Base-by-base conservation (phyloP, 2,113 vertebrate species). In the Lepisosteus oculatus region DNA sequence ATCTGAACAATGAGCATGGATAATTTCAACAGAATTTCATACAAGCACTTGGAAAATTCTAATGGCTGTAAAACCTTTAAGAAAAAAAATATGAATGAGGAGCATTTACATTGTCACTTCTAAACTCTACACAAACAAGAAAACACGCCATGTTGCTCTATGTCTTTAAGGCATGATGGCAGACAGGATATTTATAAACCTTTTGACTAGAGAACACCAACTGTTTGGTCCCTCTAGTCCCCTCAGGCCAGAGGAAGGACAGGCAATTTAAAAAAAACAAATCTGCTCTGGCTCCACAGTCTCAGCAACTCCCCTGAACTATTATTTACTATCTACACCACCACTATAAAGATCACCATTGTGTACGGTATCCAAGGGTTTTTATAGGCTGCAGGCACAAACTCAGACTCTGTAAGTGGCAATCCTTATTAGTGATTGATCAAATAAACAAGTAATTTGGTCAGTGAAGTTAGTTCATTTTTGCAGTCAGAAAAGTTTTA, bases 141-240 rank as follows among this genome's bases (percentile, higher is more conserved):
- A 51, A 51, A 51, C 47, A 51, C 3, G n/a, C n/a, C 11, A 3
- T 6, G 11, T 4, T 4, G 13, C 7, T n/a, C 8, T 59, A 51
- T 51, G 47, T 51, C 47, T 51, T 59, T 59, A 3, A 59, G 44
- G 57, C 56, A 9, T 47, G 56, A 62, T 11, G 12, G 15, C 44
- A 12, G 4, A 29, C 15, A 4, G 54, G 68, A 63, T 66, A 74
- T 74, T 74, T 74, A 55, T 70, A 74, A 74, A 65, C 61, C 11
- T 41, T 65, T 44, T 62, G 62, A 55, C 11, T 68, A 57, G 73
- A 69, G 67, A 17, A 65, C 67, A 66, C 73, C 51, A 65, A 68
- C 68, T 65, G 68, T 73, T 75, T 68, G 65, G 77, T 72, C 61
- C 68, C 47, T 74, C 67, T 45, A 78, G 61, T 69, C 9, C 72